Conservation (phyloP, 92 coral and sea anemone genomes). For the Palythoa grandis region DNA sequence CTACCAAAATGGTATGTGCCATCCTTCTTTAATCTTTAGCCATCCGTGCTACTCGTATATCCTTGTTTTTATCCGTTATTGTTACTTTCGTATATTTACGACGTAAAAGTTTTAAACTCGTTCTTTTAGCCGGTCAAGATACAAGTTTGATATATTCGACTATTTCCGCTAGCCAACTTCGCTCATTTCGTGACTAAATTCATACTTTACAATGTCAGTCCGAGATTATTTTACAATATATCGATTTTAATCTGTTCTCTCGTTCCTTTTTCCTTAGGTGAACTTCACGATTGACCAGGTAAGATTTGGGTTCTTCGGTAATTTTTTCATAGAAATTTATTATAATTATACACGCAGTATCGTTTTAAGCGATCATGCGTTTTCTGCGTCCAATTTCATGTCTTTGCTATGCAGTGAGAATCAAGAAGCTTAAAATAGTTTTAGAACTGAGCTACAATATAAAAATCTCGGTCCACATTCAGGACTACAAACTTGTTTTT, state of each 20-base stretch:
- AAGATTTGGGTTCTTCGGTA: constrained; percentile 21
- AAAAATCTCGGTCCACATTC: too few species aligned
- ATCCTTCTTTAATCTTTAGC: constrained; percentile 78
- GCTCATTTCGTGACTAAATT: background rate
- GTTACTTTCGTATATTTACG: background rate
- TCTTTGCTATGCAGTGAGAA: background rate
- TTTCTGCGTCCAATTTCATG: too few species aligned
- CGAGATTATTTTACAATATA: background rate
- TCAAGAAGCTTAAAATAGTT: background rate
- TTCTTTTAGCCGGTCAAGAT: background rate
- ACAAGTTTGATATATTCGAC: background rate
- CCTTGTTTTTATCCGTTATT: background rate
- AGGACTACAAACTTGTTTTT: too few species aligned
- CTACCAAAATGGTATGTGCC: constrained; percentile 92
- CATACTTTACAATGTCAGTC: background rate
- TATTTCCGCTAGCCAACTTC: background rate
- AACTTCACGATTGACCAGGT: constrained; percentile 99
- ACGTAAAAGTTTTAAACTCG: background rate
- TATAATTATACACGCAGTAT: background rate
- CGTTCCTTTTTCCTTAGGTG: constrained; percentile 62
- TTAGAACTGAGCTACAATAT: background rate
- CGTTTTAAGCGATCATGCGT: background rate
- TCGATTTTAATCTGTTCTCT: background rate
- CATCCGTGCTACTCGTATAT: constrained; percentile 54
- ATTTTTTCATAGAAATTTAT: background rate